Conservation (phyloP, 2,888 invertebrate genomes). For the Chymomyza caudatula region DNA sequence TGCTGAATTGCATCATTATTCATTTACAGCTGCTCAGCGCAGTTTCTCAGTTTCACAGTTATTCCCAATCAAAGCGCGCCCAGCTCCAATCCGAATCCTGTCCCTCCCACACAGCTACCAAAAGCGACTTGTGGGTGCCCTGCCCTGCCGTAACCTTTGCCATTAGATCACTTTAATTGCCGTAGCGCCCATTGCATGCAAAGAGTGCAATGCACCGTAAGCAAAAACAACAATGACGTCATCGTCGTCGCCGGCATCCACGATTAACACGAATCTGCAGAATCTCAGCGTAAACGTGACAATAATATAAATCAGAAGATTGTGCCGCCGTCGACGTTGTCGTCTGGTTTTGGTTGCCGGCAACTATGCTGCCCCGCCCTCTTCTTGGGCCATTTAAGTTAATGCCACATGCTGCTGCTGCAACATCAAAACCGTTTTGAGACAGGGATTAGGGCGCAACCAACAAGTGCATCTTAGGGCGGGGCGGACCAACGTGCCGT, state of each 20-base stretch:
- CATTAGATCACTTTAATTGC: conserved; percentile 39
- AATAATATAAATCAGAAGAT: conserved; percentile 73
- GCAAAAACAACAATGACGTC: conserved; percentile 4
- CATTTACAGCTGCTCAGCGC: conserved; percentile 58
- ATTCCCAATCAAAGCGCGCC: not conserved
- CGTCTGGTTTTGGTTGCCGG: not conserved
- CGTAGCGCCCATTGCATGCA: conserved; percentile 4
- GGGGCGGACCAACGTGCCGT: no score
- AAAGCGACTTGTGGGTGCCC: no score
- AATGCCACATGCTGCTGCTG: conserved; percentile 46
- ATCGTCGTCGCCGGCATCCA: conserved; percentile 21
- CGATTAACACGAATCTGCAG: conserved; percentile 67
- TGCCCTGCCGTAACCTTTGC: no score
- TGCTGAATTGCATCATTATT: conserved; percentile 72
- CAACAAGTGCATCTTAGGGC: no score
- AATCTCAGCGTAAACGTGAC: conserved; percentile 72
- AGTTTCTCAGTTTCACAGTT: conserved; percentile 8
- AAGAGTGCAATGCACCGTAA: conserved; percentile 40
- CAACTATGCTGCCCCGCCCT: conserved; percentile 8
- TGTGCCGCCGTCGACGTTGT: conserved; percentile 24
- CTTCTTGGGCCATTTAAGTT: conserved; percentile 48
- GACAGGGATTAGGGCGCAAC: conserved; percentile 28
- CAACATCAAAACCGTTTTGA: conserved; percentile 46
- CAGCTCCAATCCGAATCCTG: not conserved
- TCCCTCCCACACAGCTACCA: not conserved